phyloP scores from a whole-genome alignment of 2,113 vertebrate genomes.

The Cryptotis parvus region DNA sequence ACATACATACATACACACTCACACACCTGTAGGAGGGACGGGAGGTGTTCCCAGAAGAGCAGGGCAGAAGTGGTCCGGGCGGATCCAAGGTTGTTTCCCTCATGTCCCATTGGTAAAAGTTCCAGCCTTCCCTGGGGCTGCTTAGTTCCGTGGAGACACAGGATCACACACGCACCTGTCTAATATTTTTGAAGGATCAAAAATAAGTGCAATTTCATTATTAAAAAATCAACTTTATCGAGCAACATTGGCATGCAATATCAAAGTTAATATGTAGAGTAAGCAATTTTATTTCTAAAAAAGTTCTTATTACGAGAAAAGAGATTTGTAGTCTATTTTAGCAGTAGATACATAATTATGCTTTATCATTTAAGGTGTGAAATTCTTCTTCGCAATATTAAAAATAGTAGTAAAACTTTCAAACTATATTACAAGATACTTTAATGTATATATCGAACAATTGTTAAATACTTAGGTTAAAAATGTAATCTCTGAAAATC shows the following conservation, averaged over 20 bases:
- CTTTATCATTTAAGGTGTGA: conserved; percentile 62
- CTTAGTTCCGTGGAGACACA: no score
- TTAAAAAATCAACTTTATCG: no score
- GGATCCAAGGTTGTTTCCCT: no score
- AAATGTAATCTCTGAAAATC: background rate
- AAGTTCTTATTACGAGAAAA: no score
- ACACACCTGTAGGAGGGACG: no score
- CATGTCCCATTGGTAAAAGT: no score
- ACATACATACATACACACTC: no score
- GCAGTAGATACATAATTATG: conserved; percentile 51
- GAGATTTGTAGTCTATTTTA: background rate
- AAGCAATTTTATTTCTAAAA: background rate
- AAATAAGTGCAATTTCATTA: background rate
- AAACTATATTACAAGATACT: conserved; percentile 69
- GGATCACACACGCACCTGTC: no score
- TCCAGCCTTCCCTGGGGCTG: no score
- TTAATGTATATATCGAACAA: background rate
- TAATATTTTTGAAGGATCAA: background rate
- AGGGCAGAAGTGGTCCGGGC: no score
- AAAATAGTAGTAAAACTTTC: conserved; percentile 40
- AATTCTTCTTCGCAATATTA: conserved; percentile 67
- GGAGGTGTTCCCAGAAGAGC: no score
- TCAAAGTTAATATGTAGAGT: conserved; percentile 7
- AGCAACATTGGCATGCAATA: no score
- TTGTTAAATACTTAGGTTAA: background rate